A percentile compares a stretch with the other conserved stretches of the same genome.
Evolutionary conservation across 2,888 invertebrate species (phyloP).

Genomic region (Drosophila mettleri): DNA sequence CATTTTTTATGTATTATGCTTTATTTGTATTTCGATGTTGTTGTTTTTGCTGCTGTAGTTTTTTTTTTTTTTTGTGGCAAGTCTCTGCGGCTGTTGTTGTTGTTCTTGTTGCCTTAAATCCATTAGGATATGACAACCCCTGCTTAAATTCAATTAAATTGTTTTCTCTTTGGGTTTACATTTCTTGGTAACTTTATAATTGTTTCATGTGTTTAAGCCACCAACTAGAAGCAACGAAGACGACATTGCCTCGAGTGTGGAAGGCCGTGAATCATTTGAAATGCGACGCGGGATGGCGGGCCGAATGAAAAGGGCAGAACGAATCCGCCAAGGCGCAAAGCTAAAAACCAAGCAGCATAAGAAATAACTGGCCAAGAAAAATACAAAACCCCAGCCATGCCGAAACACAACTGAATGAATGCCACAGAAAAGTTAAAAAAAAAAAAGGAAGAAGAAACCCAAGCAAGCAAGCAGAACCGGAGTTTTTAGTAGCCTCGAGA

Average conservation of each 20-base stretch:
- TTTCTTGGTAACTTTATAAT: conserved; percentile 79
- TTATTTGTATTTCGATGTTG: conserved; percentile 55
- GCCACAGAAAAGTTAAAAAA: conserved; percentile 27
- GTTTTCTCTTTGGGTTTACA: conserved; percentile 80
- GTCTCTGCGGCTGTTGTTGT: conserved; percentile 18
- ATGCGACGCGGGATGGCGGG: background rate
- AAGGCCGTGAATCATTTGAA: conserved; percentile 23
- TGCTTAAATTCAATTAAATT: conserved; percentile 81
- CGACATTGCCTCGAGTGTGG: conserved; percentile 22
- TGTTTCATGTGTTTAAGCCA: conserved; percentile 80
- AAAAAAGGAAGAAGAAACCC: conserved; percentile 24
- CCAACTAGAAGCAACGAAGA: conserved; percentile 55
- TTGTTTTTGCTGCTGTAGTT: conserved; percentile 15
- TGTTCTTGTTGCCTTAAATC: conserved; percentile 74
- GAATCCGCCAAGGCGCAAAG: conserved; percentile 65
- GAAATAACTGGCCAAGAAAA: conserved; percentile 74
- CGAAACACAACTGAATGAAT: conserved; percentile 31
- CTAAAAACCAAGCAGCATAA: conserved; percentile 73
- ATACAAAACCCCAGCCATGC: conserved; percentile 22
- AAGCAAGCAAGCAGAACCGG: conserved; percentile 28
- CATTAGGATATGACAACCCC: conserved; percentile 81
- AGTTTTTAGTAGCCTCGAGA: conserved; percentile 79
- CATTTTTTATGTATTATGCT: conserved; percentile 59
- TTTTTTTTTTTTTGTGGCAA: conserved; percentile 44
- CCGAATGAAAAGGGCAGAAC: background rate